phyloP scores from a whole-genome alignment of 1,140 invertebrate species.

The Solenopsis invicta region DNA sequence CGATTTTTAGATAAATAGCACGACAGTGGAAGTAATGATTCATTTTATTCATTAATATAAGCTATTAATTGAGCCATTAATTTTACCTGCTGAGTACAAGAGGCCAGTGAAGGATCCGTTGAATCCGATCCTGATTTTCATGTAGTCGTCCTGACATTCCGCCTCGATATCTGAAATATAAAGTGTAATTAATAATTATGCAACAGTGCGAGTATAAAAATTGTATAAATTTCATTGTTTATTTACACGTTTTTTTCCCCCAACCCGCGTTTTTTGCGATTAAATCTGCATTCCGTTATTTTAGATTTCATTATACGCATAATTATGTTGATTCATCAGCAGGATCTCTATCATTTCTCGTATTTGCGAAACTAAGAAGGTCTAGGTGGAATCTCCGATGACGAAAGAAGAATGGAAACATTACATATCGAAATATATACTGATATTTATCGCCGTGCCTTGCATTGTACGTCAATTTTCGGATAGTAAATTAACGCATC shows the following conservation, averaged over 20 bases:
- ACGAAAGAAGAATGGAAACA: constrained; percentile 46
- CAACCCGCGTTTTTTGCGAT: not conserved
- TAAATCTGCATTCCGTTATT: not conserved
- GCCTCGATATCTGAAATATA: constrained; percentile 94
- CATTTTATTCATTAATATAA: not conserved
- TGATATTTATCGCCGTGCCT: not conserved
- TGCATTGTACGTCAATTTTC: not conserved
- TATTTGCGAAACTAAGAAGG: constrained; percentile 46
- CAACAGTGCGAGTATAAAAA: not conserved
- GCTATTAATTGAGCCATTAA: not conserved
- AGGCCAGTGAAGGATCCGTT: constrained; percentile 96
- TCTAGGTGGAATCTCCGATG: constrained; percentile 47
- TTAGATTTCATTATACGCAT: not conserved
- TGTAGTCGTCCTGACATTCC: constrained; percentile 97
- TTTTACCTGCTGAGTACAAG: constrained; percentile 94
- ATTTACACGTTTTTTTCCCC: not conserved
- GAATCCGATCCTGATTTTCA: constrained; percentile 97
- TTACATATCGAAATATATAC: not conserved
- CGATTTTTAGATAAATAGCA: not conserved
- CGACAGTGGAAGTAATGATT: not conserved
- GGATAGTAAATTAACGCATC: not conserved
- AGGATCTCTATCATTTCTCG: constrained; percentile 27
- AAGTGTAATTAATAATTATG: not conserved
- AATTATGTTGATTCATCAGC: constrained; percentile 41
- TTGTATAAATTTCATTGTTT: not conserved